Evolutionary conservation across 2,797 vertebrate genomes (phyloP), one percentile per base, ranked within the genome.

Genomic region (Rhynchonycteris naso): DNA sequence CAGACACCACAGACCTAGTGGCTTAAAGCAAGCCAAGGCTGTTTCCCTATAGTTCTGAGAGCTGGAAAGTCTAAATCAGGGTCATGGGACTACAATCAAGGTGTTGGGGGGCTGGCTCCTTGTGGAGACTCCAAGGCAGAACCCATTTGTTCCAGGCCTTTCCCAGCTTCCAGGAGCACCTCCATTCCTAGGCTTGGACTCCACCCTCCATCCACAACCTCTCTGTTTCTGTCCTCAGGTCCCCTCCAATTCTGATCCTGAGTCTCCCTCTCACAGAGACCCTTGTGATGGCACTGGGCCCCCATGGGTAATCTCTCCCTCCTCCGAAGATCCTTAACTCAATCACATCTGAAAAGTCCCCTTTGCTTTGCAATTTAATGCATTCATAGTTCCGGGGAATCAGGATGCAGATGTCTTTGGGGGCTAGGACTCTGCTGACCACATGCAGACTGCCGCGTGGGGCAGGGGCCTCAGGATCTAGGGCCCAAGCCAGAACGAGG

Each of bases 1-100:
- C 9, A 2, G 2, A 9, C 4, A 18, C 28, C 30, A 9, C 21
- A 3, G 1, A 19, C 63, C 6, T 3, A 9, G 50, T 0, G 50
- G 69, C 30, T 78, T 10, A 24, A 22, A 35, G 10, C 88, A n/a
- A 10, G 66, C 16, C 68, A 1, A 0, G 43, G 11, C 0, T 26
- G 11, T 4, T 8, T 43, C 6, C 74, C 33, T 9, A 1, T 1
- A 1, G 47, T 26, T 35, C 61, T n/a, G 19, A 24, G 52, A 69
- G 47, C 24, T 1, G 3, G 33, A 1, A 1, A n/a, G 14, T 63
- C 4, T 18, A 19, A 16, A 11, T 9, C 78, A 30, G 61, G 18
- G 26, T 56, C 26, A 4, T 0, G 0, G 10, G 50, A 16, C 72
- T 56, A 5, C 50, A 21, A 6, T 4, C 16, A 13, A 61, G 68